Base-by-base conservation (phyloP, 1,140 invertebrate genomes). In the Paraescarpia echinospica region DNA sequence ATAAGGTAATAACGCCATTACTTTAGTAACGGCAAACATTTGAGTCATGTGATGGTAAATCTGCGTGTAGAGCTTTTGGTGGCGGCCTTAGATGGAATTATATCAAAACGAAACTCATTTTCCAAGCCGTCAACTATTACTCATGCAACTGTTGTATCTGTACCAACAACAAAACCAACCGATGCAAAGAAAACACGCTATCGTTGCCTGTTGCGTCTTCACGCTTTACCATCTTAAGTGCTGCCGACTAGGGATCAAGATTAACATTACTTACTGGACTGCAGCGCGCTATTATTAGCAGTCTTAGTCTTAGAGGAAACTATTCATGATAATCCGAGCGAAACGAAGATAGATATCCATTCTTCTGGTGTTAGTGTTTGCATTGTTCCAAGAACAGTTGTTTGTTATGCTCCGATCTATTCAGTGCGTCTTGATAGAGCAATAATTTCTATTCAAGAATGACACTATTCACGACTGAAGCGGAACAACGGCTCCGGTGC, bases 241-340 rank as follows among this genome's bases (percentile, higher is more conserved):
- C 59, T 77, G 59, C 59, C 59, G 59, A 18, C 59, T 77, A 77
- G 14, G 9, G 59, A 77, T 77, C 59, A 27, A 22, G 8, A 77
- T 31, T 77, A 77, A 27, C 59, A 77, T 77, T 77, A 77, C 59
- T 77, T 77, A 77, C 59, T 77, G 59, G 59, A 77, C 59, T 77
- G 59, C 59, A 77, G 22, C 59, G 59, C 41, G 41, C 41, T 12
- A 14, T 22, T 77, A 22, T 77, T 77, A 6, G 27, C 59, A 77
- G 48, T 9, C n/a, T n/a, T 18, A 8, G 48, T 9, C 59, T 22
- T 77, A 77, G 59, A 77, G 22, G 48, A 77, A 77, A 77, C 59
- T 77, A 77, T 77, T 77, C 59, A 77, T 77, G 59, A 77, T 77
- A 77, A 77, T 77, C 59, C 59, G 59, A 77, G 59, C 59, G 59